Percentiles rank a stretch among this genome's conserved stretches.
Evolutionary conservation across 64 coral and sea anemone genomes (phyloP).

Genomic region (Pachyseris speciosa): DNA sequence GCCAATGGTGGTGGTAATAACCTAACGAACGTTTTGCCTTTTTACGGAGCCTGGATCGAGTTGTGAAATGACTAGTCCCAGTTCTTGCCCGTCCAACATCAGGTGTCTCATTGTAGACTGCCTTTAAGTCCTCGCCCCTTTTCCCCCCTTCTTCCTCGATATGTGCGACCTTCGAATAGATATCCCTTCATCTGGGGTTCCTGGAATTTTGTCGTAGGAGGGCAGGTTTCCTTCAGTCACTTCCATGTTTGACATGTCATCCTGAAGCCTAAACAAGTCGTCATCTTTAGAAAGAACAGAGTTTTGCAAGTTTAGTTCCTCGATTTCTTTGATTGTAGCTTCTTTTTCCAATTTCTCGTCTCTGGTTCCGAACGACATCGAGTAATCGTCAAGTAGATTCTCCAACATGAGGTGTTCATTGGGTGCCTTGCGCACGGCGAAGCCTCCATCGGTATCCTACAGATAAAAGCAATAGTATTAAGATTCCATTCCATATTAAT

Average conservation of each 20-base stretch:
- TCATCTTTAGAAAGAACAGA: not conserved
- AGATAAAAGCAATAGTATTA: not conserved
- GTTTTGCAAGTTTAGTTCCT: not conserved
- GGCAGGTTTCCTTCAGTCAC: slow-evolving; percentile 30
- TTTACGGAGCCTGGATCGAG: not conserved
- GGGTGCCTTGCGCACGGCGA: not conserved
- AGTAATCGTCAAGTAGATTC: slow-evolving; percentile 6
- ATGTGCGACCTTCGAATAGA: not conserved
- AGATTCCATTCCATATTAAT: not conserved
- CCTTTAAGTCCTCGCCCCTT: no score
- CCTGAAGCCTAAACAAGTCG: not conserved
- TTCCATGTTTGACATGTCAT: slow-evolving; percentile 25
- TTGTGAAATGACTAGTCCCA: not conserved
- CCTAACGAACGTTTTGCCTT: not conserved
- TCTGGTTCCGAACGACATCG: slow-evolving; percentile 36
- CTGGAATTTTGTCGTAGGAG: not conserved
- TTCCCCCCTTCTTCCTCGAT: not conserved
- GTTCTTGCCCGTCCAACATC: not conserved
- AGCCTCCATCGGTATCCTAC: not conserved
- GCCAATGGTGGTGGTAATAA: slow-evolving; percentile 9
- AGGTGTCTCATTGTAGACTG: no score
- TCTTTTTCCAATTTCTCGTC: slow-evolving; percentile 11
- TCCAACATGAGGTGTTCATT: slow-evolving; percentile 22
- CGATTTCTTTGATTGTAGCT: slow-evolving; percentile 28
- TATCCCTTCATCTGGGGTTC: not conserved